These are phyloP conservation scores for Poeciliopsis occidentalis DNA, from an alignment of 2,113 vertebrate species.

Conservation along the genomic window DNA sequence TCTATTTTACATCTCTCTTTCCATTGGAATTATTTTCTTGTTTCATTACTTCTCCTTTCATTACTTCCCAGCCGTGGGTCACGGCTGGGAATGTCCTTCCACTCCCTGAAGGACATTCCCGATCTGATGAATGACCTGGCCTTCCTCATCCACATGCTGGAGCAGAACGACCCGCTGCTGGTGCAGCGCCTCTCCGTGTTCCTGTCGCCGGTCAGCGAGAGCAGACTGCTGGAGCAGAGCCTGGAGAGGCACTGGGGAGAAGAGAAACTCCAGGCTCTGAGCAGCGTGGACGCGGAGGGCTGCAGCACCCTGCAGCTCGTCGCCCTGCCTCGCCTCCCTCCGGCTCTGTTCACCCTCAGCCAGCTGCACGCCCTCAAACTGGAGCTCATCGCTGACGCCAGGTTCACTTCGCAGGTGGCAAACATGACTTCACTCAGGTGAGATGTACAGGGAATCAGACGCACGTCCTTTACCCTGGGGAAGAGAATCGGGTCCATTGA, in stretches of 20 bases:
- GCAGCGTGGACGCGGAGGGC: too few relatives aligned
- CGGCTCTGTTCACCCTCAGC: not conserved
- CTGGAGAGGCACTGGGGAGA: constrained; percentile 67
- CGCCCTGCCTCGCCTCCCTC: too few relatives aligned
- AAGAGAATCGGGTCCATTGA: too few relatives aligned
- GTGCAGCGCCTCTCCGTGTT: constrained; percentile 83
- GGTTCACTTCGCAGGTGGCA: constrained; percentile 74
- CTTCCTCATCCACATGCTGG: constrained; percentile 85
- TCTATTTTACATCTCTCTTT: not conserved
- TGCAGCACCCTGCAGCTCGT: too few relatives aligned
- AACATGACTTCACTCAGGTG: constrained; percentile 78
- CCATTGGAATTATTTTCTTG: not conserved
- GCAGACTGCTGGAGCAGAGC: constrained; percentile 75
- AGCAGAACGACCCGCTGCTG: constrained; percentile 83
- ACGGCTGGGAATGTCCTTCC: too few relatives aligned
- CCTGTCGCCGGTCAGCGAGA: constrained; percentile 82
- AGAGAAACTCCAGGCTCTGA: too few relatives aligned
- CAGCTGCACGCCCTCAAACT: constrained; percentile 80
- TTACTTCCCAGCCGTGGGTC: too few relatives aligned
- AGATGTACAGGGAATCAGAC: not conserved
- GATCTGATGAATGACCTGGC: constrained; percentile 84
- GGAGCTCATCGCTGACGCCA: constrained; percentile 78
- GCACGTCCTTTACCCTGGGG: not conserved
- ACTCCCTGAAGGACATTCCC: constrained; percentile 74
- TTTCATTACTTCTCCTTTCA: not conserved